Evolutionary conservation across 2,797 vertebrate species (phyloP).

Genomic region (Leuciscus waleckii): DNA sequence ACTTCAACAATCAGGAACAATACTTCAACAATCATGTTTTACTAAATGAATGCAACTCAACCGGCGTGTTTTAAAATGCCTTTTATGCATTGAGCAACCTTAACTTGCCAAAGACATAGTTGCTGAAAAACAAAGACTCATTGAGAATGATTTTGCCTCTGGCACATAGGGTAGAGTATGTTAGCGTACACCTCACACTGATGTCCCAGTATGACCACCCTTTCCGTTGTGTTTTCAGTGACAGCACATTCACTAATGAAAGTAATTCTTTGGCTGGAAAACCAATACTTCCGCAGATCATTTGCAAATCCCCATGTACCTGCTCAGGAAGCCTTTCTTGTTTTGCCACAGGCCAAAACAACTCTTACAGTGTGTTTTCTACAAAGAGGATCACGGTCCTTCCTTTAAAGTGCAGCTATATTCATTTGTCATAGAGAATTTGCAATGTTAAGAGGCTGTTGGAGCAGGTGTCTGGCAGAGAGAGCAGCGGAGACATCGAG

Average conservation of each 20-base stretch:
- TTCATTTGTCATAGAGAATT: constrained; percentile 20
- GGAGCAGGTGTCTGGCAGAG: constrained; percentile 35
- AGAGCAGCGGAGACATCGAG: constrained; percentile 27
- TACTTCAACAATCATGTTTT: too few species aligned
- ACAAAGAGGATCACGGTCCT: neutral
- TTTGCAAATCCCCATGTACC: constrained; percentile 10
- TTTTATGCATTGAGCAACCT: neutral
- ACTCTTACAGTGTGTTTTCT: neutral
- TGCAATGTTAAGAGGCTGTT: constrained; percentile 2
- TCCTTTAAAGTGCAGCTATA: constrained; percentile 12
- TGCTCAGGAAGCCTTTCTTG: constrained; percentile 7
- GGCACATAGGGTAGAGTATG: neutral
- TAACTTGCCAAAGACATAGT: neutral
- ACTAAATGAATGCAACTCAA: too few species aligned
- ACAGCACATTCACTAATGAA: constrained; percentile 37
- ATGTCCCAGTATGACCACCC: constrained; percentile 1
- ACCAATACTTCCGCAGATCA: constrained; percentile 14
- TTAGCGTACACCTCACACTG: constrained; percentile 1
- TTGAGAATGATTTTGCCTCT: neutral
- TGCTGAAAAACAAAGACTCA: neutral
- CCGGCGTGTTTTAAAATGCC: neutral
- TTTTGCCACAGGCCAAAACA: constrained; percentile 43
- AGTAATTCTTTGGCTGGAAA: constrained; percentile 21
- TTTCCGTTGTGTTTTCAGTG: constrained; percentile 28
- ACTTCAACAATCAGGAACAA: too few species aligned